Conservation (phyloP, 1,140 invertebrate species). For the Bombus consobrinus region DNA sequence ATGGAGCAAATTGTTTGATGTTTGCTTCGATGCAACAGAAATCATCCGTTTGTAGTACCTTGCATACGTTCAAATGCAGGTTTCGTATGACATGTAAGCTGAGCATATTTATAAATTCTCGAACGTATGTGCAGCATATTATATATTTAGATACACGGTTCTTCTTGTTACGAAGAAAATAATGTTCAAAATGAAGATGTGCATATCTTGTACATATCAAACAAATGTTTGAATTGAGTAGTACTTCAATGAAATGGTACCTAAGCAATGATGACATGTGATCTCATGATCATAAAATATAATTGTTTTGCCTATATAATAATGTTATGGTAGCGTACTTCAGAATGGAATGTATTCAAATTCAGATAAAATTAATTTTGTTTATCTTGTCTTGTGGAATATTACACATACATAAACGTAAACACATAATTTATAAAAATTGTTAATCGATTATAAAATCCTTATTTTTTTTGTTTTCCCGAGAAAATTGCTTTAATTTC, state of each 20-base stretch:
- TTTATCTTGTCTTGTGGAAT: neutral
- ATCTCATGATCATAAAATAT: too few species aligned
- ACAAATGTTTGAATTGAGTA: too few species aligned
- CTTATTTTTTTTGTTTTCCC: neutral
- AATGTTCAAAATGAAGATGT: neutral
- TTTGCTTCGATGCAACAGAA: neutral
- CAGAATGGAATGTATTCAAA: neutral
- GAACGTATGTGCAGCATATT: neutral
- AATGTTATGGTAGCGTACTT: neutral
- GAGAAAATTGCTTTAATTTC: neutral
- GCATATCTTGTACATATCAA: too few species aligned
- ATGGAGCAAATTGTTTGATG: neutral
- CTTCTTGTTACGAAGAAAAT: neutral
- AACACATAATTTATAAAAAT: too few species aligned
- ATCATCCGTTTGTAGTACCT: neutral
- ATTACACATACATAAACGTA: too few species aligned
- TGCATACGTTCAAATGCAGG: neutral
- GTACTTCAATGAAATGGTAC: neutral
- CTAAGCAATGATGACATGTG: too few species aligned
- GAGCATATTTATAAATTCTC: neutral
- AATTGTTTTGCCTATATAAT: neutral
- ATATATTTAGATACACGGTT: neutral
- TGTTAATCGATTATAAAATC: neutral
- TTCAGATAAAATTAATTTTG: neutral
- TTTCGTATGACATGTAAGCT: neutral